Base-by-base conservation (phyloP, 2,888 invertebrate genomes). In the Hylaea fasciaria region DNA sequence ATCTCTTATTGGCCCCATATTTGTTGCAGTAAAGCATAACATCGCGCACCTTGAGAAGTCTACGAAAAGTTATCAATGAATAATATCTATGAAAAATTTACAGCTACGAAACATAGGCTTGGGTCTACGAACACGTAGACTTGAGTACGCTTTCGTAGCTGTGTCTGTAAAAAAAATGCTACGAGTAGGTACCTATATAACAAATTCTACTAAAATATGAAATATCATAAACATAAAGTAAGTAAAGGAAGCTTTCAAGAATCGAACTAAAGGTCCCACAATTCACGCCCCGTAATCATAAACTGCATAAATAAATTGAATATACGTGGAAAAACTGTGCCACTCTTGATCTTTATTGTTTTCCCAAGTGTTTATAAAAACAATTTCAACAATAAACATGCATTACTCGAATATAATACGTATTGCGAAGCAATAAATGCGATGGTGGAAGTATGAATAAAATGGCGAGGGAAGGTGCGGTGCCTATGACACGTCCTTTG, bases 401-500 rank as follows among this genome's bases (percentile, higher is more conserved):
- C 10, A 49, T 52, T 66, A 67, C 43, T 57, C 57, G 12, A 72
- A 69, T 66, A 64, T 68, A 64, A 59, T 47, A 58, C 67, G 61
- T 72, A 54, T 22, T 5, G 0, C 8, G 9, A 40, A 32, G 57
- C 22, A 3, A 62, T 71, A 77, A 56, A 62, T 59, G 40, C 48
- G 60, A 41, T 54, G 64, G 50, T 14, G 48, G 7, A 40, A 48
- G 64, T 60, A 67, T 49, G 62, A 56, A 45, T 29, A 22, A 48
- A 37, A 54, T 64, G 62, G 72, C 60, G 62, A 49, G 43, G 44
- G 17, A 28, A 56, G 72, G 74, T 67, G 66, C 73, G 68, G 73
- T 82, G 82, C 69, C 71, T 72, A 71, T 81, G 82, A 84, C 83
- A 75, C 39, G 56, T 78, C 72, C 81, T 84, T 82, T 82, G 81